These are phyloP conservation scores for Anas platyrhynchos DNA, from an alignment of 2,113 vertebrate genomes.

Conservation along the genomic window DNA sequence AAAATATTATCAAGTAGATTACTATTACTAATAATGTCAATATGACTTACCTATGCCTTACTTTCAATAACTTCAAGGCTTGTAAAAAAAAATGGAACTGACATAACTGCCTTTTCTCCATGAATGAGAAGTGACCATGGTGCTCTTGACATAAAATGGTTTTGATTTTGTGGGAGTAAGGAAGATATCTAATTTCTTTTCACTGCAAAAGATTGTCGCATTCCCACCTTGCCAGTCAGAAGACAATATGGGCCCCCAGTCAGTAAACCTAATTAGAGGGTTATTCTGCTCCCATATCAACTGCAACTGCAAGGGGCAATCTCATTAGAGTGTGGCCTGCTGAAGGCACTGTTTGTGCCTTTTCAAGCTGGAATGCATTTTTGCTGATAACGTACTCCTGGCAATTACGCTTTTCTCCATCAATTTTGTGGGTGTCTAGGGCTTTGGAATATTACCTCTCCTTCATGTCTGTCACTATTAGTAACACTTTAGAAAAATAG, in stretches of 20 bases:
- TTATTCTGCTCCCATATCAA: slow-evolving; percentile 4
- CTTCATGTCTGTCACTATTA: slow-evolving; percentile 4
- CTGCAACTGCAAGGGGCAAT: neutral
- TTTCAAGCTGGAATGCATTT: neutral
- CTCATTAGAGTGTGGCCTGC: slow-evolving; percentile 31
- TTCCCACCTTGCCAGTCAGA: neutral
- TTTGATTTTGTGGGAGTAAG: neutral
- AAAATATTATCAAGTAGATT: neutral
- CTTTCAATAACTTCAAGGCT: neutral
- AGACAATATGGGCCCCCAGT: neutral
- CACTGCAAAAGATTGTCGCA: neutral
- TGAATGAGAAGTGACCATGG: neutral
- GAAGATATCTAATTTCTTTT: neutral
- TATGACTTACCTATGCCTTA: neutral
- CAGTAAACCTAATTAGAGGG: slow-evolving; percentile 24
- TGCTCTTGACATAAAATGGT: neutral
- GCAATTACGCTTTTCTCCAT: slow-evolving; percentile 19
- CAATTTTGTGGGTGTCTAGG: slow-evolving; percentile 16
- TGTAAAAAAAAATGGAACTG: neutral
- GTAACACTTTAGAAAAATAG: neutral
- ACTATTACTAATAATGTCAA: neutral
- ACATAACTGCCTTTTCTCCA: neutral
- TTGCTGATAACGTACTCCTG: slow-evolving; percentile 5
- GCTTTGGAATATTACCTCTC: slow-evolving; percentile 8
- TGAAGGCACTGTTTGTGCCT: neutral